Conservation (phyloP, 2,888 invertebrate species). For the Torymus auratus region DNA sequence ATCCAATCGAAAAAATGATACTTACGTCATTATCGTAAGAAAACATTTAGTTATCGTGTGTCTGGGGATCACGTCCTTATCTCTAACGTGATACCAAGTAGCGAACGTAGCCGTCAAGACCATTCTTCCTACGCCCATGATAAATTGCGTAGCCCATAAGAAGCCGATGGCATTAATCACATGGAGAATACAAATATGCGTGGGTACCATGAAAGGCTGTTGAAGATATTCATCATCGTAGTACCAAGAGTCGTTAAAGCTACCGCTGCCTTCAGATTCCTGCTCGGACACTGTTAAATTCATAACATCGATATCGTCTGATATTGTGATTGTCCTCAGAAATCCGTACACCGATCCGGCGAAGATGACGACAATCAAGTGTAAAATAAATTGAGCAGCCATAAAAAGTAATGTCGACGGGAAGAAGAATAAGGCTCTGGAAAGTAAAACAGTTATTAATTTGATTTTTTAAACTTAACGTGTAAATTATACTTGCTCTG, state of each 20-base stretch:
- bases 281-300: too few species aligned
- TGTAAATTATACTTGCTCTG: too few species aligned
- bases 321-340: constrained; percentile 1
- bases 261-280: too few species aligned
- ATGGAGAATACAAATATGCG: constrained; percentile 24
- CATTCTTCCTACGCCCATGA: constrained; percentile 33
- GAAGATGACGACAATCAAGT: neutral
- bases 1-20: neutral
- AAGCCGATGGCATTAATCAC: constrained; percentile 12
- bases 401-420: constrained; percentile 29
- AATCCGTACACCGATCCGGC: neutral
- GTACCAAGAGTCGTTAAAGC: neutral
- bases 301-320: neutral
- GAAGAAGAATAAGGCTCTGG: constrained; percentile 49
- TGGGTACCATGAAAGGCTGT: neutral
- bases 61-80: neutral
- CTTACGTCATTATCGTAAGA: constrained; percentile 16
- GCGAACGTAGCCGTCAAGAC: constrained; percentile 40
- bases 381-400: constrained; percentile 7
- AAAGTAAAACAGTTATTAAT: neutral
- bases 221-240: neutral
- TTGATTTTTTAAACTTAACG: too few species aligned
- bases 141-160: constrained; percentile 31
- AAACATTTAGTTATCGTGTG: neutral
- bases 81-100: constrained; percentile 43